phyloP scores from a whole-genome alignment of 2,113 vertebrate genomes.

The Neodontobutis hainanensis region DNA sequence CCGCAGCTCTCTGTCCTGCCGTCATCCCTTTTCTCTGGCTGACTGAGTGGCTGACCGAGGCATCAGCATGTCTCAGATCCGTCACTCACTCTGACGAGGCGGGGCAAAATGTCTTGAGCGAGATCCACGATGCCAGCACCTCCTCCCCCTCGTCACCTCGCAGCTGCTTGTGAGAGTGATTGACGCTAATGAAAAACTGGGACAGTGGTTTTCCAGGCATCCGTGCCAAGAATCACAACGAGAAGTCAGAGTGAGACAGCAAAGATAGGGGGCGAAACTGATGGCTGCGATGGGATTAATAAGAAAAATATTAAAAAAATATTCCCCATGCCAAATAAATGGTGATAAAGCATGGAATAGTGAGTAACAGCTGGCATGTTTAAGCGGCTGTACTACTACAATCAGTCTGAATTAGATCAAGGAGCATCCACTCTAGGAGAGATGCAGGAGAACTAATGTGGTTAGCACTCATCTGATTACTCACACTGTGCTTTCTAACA shows the following conservation, averaged over 20 bases:
- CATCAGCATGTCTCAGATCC: conserved; percentile 58
- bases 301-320: conserved; percentile 68
- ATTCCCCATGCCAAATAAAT: conserved; percentile 71
- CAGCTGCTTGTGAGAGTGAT: conserved; percentile 66
- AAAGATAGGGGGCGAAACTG: conserved; percentile 63
- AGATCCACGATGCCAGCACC: conserved; percentile 52
- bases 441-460: conserved; percentile 68
- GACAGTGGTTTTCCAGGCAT: conserved; percentile 66
- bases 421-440: conserved; percentile 55
- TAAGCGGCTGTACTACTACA: conserved; percentile 66
- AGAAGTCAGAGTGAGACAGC: conserved; percentile 60
- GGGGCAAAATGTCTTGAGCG: conserved; percentile 76
- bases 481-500: conserved; percentile 44
- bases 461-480: conserved; percentile 69
- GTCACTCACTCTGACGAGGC: conserved; percentile 77
- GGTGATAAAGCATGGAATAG: conserved; percentile 66
- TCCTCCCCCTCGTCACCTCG: conserved; percentile 23
- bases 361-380: conserved; percentile 72
- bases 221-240: conserved; percentile 65
- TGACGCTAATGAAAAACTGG: conserved; percentile 82
- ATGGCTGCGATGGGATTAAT: conserved; percentile 75
- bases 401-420: conserved; percentile 74
- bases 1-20: conserved; percentile 24
- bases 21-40: conserved; percentile 55
- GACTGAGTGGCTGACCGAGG: conserved; percentile 64